Evolutionary conservation across 2,888 invertebrate genomes (phyloP).

Genomic region (Artemia sinica): DNA sequence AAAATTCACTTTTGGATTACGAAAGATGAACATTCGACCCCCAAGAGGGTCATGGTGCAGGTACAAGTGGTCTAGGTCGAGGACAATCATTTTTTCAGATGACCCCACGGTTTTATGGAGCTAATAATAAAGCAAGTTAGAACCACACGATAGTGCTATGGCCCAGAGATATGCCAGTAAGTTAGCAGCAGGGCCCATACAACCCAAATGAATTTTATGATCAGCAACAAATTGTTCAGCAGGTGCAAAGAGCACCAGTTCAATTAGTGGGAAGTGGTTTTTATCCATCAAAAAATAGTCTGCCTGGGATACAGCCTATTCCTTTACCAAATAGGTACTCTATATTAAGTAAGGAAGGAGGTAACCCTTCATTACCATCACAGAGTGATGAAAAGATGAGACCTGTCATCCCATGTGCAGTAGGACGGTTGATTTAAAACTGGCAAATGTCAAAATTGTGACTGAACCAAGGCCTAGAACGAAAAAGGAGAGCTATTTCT

Average conservation of each 20-base stretch:
- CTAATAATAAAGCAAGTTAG: not conserved
- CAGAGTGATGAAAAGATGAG: not conserved
- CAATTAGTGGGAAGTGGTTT: not conserved
- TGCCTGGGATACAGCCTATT: not conserved
- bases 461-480: not conserved
- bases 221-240: not conserved
- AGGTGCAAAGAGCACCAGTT: no score
- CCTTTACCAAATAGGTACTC: not conserved
- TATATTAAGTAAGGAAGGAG: constrained; percentile 1
- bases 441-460: not conserved
- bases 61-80: not conserved
- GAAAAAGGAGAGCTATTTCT: not conserved
- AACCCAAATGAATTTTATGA: not conserved
- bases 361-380: not conserved
- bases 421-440: not conserved
- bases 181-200: not conserved
- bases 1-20: no score
- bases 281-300: not conserved
- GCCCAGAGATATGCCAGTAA: not conserved
- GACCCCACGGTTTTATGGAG: not conserved
- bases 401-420: not conserved
- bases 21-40: not conserved
- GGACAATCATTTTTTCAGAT: not conserved
- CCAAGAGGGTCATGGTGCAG: constrained; percentile 2
- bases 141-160: not conserved